Conservation (phyloP, 2,113 vertebrate species). For the Sakesphorus luctuosus region DNA sequence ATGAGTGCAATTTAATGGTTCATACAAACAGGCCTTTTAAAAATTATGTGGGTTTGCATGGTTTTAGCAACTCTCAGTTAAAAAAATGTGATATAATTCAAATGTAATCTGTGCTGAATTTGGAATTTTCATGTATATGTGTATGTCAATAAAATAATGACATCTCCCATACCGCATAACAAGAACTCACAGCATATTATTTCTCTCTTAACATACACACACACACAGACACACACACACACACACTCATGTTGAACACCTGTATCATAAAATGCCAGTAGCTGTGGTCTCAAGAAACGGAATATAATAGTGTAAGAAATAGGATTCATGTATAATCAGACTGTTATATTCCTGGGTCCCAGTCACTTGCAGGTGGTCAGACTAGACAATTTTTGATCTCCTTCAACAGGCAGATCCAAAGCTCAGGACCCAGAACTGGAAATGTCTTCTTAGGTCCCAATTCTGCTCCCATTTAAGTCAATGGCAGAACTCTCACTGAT, state of each 20-base stretch:
- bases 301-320: not conserved
- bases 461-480: slow-evolving; percentile 68
- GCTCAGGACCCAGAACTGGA: slow-evolving; percentile 27
- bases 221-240: no score
- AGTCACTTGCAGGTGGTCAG: not conserved
- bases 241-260: not conserved
- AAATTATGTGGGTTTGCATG: not conserved
- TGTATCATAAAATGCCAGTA: not conserved
- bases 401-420: slow-evolving; percentile 14
- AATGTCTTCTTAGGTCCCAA: slow-evolving; percentile 55
- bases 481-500: slow-evolving; percentile 66
- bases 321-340: not conserved
- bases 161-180: not conserved
- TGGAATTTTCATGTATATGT: not conserved
- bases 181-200: not conserved
- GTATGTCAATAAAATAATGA: not conserved
- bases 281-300: not conserved
- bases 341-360: not conserved
- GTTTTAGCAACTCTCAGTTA: not conserved
- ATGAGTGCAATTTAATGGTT: not conserved
- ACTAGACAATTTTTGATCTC: slow-evolving; percentile 34
- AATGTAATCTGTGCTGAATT: not conserved
- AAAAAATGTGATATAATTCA: not conserved
- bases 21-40: not conserved
- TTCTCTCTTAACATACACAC: not conserved